Percentiles rank a stretch among this genome's conserved stretches.
Evolutionary conservation across 2,797 vertebrate species (phyloP).

Genomic region (Enteromius unitaeniatus): DNA sequence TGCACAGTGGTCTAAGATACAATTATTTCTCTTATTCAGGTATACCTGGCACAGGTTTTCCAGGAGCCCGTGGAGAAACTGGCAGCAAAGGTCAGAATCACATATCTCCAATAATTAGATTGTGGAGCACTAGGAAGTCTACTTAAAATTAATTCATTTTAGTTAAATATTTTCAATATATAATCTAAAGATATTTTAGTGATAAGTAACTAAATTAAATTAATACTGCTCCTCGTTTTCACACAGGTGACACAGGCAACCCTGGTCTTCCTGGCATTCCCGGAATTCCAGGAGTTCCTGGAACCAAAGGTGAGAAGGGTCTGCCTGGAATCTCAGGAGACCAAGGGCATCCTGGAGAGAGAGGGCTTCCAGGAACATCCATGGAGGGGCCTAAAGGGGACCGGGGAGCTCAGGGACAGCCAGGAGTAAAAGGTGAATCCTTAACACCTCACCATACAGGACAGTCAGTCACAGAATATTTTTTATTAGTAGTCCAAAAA

Average conservation of each 20-base stretch:
- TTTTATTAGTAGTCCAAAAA: background rate
- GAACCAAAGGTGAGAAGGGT: conserved; percentile 91
- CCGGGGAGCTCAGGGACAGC: conserved; percentile 82
- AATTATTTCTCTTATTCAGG: conserved; percentile 73
- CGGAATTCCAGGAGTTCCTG: conserved; percentile 88
- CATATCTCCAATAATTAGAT: background rate
- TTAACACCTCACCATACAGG: background rate
- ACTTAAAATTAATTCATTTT: background rate
- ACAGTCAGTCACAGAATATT: background rate
- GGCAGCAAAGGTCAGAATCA: conserved; percentile 86
- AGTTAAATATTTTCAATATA: background rate
- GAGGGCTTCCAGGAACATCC: conserved; percentile 81
- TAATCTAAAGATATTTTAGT: background rate
- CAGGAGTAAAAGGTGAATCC: conserved; percentile 78
- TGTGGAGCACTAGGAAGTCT: background rate
- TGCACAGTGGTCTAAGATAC: background rate
- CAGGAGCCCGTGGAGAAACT: conserved; percentile 80
- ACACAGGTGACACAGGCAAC: conserved; percentile 88
- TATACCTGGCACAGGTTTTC: conserved; percentile 83
- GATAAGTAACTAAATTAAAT: background rate
- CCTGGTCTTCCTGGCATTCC: conserved; percentile 88
- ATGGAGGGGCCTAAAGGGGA: conserved; percentile 92
- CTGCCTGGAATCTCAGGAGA: conserved; percentile 77
- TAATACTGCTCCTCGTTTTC: background rate
- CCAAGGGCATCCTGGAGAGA: conserved; percentile 83